Base-by-base conservation (phyloP, 2,888 invertebrate genomes). In the Malthinus flaveolus region DNA sequence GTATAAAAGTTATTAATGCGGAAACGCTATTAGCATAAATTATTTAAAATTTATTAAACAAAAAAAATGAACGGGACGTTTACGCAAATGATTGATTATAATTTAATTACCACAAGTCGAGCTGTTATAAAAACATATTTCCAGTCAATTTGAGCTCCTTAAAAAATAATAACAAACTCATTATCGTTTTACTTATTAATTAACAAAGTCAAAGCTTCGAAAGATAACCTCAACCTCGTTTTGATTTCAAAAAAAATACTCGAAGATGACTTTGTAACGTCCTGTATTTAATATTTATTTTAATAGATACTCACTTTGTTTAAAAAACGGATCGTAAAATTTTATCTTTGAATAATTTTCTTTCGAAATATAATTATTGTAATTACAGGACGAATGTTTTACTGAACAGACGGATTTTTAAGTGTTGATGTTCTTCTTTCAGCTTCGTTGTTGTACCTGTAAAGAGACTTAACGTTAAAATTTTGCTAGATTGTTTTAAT, bases 341-440 rank as follows among this genome's bases (percentile, higher is more conserved):
- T 23, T 23, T 3, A 3, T 23, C 23, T 23, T 23, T 23, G 23
- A 23, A 23, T 3, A 23, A 3, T 23, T 42, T 42, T 13, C 15
- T 15, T 42, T 42, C 9, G n/a, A 13, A 39, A 47, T 10, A 34
- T 47, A 15, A 39, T 57, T 57, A 59, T 59, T 59, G 49, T 59
- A 45, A 37, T 33, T 53, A 59, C 49, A 33, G 59, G 59, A 59
- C 59, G 59, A 54, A 59, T 54, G 49, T 50, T 46, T 54, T 59
- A 59, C 50, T 49, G 36, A 46, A 49, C 8, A 59, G 59, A 59
- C 59, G 59, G 59, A 59, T 46, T 37, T 42, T 15, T n/a, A 42
- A 15, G 12, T 42, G 39, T 3, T 42, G 15, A 42, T 42, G 39
- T 42, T 13, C 13, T 15, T n/a, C 15, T 42, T 42, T 42, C 15